A percentile compares a stretch with the other conserved stretches of the same genome.
phyloP scores from a whole-genome alignment of 1,140 invertebrate genomes.

The Probaryconus sp. region DNA sequence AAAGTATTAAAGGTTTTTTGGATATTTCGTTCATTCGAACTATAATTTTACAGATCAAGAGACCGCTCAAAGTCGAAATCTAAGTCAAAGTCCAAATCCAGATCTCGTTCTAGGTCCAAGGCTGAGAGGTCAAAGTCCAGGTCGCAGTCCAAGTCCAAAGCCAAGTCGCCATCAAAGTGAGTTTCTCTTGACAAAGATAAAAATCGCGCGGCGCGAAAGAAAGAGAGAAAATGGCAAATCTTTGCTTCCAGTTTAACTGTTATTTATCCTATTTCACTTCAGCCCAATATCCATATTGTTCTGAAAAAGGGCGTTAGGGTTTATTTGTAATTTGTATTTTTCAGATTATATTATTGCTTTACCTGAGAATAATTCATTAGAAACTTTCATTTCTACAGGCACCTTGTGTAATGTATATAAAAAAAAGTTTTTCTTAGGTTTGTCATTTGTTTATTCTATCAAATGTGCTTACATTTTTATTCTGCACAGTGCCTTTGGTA shows the following conservation, averaged over 20 bases:
- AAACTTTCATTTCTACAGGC: no score
- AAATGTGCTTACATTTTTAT: no score
- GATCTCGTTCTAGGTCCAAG: constrained; percentile 80
- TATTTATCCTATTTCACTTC: no score
- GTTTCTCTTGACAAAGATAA: constrained; percentile 60
- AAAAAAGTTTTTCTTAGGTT: no score
- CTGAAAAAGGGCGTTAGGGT: no score
- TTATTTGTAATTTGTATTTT: no score
- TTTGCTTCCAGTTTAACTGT: no score
- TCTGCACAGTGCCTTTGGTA: no score
- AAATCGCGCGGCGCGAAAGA: constrained; percentile 21
- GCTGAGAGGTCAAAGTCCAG: constrained; percentile 81
- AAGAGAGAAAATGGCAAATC: constrained; percentile 60
- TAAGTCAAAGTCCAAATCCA: constrained; percentile 80
- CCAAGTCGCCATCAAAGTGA: constrained; percentile 79
- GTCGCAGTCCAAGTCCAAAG: constrained; percentile 80
- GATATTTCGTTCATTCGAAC: constrained; percentile 66
- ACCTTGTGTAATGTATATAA: no score
- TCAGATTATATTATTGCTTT: no score
- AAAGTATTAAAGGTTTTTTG: constrained; percentile 42
- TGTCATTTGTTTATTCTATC: no score
- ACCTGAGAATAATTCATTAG: no score
- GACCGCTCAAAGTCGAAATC: constrained; percentile 80
- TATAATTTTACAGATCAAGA: constrained; percentile 79
- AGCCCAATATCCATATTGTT: neutral